These are phyloP conservation scores for Sterna hirundo DNA, from an alignment of 2,113 vertebrate species.

Conservation along the genomic window DNA sequence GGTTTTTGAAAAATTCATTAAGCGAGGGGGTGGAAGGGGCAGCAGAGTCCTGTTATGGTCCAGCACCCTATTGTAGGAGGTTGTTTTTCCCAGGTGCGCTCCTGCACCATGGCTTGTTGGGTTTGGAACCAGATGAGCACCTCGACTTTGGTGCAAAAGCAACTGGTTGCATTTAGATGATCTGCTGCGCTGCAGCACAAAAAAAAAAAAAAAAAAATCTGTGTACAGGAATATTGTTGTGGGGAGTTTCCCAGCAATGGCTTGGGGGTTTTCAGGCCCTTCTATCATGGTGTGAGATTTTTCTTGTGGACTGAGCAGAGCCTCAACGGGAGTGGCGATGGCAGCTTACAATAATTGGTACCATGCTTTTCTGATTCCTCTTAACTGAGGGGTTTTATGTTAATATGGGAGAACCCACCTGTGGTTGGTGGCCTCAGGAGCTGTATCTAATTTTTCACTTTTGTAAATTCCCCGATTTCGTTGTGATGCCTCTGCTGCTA, in stretches of 20 bases:
- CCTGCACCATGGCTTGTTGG: background rate
- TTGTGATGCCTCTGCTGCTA: background rate
- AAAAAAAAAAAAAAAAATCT: background rate
- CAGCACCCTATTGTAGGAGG: constrained; percentile 24
- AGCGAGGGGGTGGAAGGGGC: background rate
- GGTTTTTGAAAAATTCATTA: constrained; percentile 66
- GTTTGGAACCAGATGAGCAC: background rate
- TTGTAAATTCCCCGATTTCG: constrained; percentile 29
- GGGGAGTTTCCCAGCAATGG: constrained; percentile 26
- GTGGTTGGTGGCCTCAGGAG: background rate
- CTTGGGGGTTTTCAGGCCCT: constrained; percentile 43
- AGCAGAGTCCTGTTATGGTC: constrained; percentile 35
- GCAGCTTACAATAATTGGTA: constrained; percentile 23
- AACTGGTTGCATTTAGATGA: background rate
- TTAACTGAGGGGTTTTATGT: background rate
- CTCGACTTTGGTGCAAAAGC: background rate
- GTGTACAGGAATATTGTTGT: background rate
- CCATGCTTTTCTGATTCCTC: background rate
- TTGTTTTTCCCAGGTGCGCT: constrained; percentile 8
- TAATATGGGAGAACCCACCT: constrained; percentile 30
- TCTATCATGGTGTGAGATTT: background rate
- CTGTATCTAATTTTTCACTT: constrained; percentile 11
- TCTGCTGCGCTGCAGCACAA: background rate
- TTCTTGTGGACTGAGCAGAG: background rate
- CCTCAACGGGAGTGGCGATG: fast-evolving